Evolutionary conservation across 2,888 invertebrate species (phyloP), one percentile per base, ranked within the genome.

Genomic region (Melieria crassipennis): DNA sequence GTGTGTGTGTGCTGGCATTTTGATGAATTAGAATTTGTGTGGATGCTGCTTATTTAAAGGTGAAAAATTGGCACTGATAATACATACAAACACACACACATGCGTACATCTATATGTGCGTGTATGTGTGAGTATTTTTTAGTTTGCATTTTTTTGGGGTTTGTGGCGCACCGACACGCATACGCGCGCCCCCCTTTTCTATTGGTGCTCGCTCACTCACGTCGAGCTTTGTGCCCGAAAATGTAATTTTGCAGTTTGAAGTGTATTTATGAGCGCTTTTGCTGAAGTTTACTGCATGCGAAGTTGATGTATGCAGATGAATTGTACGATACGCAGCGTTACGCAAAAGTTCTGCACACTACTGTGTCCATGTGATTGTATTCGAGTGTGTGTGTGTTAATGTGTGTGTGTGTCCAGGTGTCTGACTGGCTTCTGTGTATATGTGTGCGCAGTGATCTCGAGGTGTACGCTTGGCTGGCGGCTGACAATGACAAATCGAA

Each of bases 401-500:
- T 50, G n/a, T 13, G 42, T 52, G 11, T 65, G 64, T 55, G 64
- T 65, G 64, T 30, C 30, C 30, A 30, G 30, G 30, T 30, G 30
- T 30, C 30, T 30, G 30, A 30, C 30, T 30, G 30, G 30, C 30
- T 30, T 30, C 30, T 30, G 30, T 30, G 30, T 30, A 30, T 30
- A 30, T 30, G 42, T 64, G n/a, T 52, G 43, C 7, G 13, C 43
- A 52, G 64, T 30, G 30, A 30, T 45, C 43, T 42, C 55, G 57
- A 57, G 55, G 30, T 30, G 2, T 30, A 30, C 30, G 30, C 30
- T 30, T 30, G 1, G 30, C 30, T 30, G 30, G 30, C 30, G 30
- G 60, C 52, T 70, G 65, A 65, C 57, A 70, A 64, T 65, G 65
- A 70, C 70, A 70, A 70, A 70, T 70, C 43, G 48, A 48, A 70